Percentiles rank a stretch among this genome's conserved stretches.
These are phyloP conservation scores for Pseudomyrmex cubaensis DNA, from an alignment of 1,140 invertebrate genomes.

Conservation along the genomic window DNA sequence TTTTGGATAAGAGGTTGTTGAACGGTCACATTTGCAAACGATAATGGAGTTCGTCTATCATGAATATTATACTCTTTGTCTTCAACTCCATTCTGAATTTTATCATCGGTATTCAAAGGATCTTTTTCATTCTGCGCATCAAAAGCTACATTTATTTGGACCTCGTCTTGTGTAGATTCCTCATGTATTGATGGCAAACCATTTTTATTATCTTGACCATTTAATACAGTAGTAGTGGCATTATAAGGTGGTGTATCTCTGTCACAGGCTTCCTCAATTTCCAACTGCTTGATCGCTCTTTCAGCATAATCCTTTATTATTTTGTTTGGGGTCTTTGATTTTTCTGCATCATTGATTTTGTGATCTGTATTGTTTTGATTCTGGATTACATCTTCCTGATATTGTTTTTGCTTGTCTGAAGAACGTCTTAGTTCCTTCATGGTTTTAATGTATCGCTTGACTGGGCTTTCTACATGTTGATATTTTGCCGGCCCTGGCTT, in stretches of 20 bases:
- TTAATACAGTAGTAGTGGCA: conserved; percentile 55
- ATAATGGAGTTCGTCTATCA: conserved; percentile 42
- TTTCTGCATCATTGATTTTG: conserved; percentile 53
- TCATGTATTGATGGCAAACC: conserved; percentile 45
- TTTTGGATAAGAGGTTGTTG: conserved; percentile 60
- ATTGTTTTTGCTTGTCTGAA: conserved; percentile 69
- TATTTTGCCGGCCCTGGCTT: conserved; percentile 67
- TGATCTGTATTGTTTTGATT: conserved; percentile 56
- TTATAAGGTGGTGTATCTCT: conserved; percentile 57
- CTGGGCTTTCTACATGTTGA: conserved; percentile 79
- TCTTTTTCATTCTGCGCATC: conserved; percentile 44
- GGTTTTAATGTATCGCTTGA: conserved; percentile 80
- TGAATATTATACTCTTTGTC: conserved; percentile 42
- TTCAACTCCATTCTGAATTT: conserved; percentile 63
- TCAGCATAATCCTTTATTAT: conserved; percentile 77
- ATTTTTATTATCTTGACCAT: conserved; percentile 68
- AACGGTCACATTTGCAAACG: conserved; percentile 35
- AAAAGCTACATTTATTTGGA: conserved; percentile 9
- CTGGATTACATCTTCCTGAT: conserved; percentile 19
- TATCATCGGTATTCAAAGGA: conserved; percentile 26
- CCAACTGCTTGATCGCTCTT: conserved; percentile 75
- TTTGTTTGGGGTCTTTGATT: conserved; percentile 45
- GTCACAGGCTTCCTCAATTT: conserved; percentile 64
- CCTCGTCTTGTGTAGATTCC: conserved; percentile 39
- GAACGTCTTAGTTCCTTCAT: conserved; percentile 76